Percentiles rank a stretch among this genome's conserved stretches.
These are phyloP conservation scores for Euwallacea fornicatus DNA, from an alignment of 1,140 invertebrate genomes.

Conservation along the genomic window DNA sequence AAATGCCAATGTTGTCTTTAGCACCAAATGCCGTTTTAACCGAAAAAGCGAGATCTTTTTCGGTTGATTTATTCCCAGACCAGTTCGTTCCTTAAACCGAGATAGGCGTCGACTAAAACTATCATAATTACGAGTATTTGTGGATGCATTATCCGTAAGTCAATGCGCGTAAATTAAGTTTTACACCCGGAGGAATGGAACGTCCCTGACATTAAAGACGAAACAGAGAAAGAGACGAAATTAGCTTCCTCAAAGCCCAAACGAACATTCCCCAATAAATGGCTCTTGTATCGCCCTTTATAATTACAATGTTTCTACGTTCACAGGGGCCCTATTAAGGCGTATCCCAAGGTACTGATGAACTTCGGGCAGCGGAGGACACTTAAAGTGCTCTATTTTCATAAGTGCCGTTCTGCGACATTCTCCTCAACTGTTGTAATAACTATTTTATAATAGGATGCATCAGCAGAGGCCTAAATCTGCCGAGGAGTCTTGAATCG, in stretches of 20 bases:
- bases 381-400: conserved; percentile 28
- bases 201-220: conserved; percentile 13
- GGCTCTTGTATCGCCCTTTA: conserved; percentile 34
- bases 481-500: neutral
- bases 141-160: no score
- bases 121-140: no score
- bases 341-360: conserved; percentile 26
- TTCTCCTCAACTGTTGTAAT: no score
- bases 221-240: conserved; percentile 23
- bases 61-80: no score
- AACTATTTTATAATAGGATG: no score
- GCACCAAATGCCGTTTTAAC: no score
- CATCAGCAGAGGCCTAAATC: no score
- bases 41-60: no score
- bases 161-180: no score
- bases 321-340: conserved; percentile 23
- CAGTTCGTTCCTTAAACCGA: no score
- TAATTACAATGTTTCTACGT: conserved; percentile 36
- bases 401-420: conserved; percentile 17
- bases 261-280: conserved; percentile 35
- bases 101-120: no score
- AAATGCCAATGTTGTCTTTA: no score
- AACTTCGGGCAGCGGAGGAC: conserved; percentile 22
- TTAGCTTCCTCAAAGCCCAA: conserved; percentile 30
- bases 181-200: neutral